Conservation (phyloP, 1,140 invertebrate genomes). For the Drosophila navojoa region DNA sequence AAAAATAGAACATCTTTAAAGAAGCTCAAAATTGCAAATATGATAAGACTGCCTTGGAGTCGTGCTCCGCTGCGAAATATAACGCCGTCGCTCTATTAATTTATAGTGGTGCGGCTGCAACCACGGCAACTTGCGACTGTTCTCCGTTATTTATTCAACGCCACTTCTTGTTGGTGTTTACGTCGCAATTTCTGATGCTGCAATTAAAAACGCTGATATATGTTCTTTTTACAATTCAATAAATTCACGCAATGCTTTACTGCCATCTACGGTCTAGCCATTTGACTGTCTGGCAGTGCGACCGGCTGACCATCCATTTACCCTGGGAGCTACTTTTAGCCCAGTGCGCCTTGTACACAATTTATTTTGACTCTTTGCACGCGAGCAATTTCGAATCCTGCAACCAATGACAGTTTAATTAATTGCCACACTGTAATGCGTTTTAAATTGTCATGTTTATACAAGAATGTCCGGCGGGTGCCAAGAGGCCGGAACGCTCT, state of each 20-base stretch:
- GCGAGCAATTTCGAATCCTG: conserved; percentile 74
- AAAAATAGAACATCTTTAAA: too few relatives aligned
- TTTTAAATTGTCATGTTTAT: conserved; percentile 83
- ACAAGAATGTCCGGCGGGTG: conserved; percentile 53
- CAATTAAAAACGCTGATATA: conserved; percentile 82
- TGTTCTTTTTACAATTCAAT: conserved; percentile 82
- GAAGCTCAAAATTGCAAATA: too few relatives aligned
- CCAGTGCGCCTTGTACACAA: conserved; percentile 45
- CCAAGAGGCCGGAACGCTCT: conserved; percentile 27
- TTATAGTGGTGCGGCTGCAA: conserved; percentile 39
- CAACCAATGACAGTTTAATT: conserved; percentile 82
- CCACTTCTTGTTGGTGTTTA: conserved; percentile 29
- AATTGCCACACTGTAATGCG: conserved; percentile 80
- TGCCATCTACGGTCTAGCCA: conserved; percentile 36
- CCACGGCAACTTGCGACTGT: conserved; percentile 50
- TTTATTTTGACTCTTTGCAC: conserved; percentile 71
- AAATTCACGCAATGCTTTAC: conserved; percentile 77
- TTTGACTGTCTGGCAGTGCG: background rate
- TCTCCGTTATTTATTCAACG: conserved; percentile 64
- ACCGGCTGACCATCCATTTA: conserved; percentile 15
- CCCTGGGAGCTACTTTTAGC: conserved; percentile 55
- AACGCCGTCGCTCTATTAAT: conserved; percentile 51
- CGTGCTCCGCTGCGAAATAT: background rate
- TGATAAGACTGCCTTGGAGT: too few relatives aligned
- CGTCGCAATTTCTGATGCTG: conserved; percentile 51